Conservation (phyloP, 2,113 vertebrate species). For the Copsychus sechellarum region DNA sequence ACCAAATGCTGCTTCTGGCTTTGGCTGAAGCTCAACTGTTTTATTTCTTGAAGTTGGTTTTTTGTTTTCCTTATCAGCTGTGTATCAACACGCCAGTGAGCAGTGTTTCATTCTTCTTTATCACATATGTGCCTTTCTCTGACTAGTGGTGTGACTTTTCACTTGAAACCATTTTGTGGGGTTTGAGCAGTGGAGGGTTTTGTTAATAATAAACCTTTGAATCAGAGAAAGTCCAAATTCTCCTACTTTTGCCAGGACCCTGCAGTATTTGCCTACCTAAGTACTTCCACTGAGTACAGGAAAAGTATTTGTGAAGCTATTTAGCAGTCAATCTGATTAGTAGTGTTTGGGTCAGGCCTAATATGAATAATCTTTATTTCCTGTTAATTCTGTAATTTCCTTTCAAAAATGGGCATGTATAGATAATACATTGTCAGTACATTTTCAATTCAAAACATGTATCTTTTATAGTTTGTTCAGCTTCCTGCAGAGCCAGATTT, state of each 20-base stretch:
- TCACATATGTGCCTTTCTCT: slow-evolving; percentile 57
- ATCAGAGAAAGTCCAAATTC: not conserved
- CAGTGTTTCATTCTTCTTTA: slow-evolving; percentile 46
- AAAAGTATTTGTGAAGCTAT: not conserved
- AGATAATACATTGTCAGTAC: not conserved
- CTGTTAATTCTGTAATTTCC: not conserved
- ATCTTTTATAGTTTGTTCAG: not conserved
- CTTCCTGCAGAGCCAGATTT: not conserved
- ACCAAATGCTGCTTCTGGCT: slow-evolving; percentile 18
- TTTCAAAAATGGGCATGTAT: not conserved
- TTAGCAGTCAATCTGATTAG: not conserved
- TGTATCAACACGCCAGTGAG: slow-evolving; percentile 53
- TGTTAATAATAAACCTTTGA: slow-evolving; percentile 66
- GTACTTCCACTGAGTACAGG: not conserved
- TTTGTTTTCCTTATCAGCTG: slow-evolving; percentile 60
- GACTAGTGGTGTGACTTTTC: slow-evolving; percentile 35
- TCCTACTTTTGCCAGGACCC: not conserved
- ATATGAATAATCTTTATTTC: slow-evolving; percentile 17
- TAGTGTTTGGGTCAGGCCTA: not conserved
- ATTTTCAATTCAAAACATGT: not conserved
- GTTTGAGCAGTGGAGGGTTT: not conserved
- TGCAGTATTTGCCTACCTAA: not conserved
- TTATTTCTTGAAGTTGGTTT: not conserved
- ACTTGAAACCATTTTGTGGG: slow-evolving; percentile 22
- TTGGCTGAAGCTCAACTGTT: not conserved